Base-by-base conservation (phyloP, 1,140 invertebrate species). In the Atta cephalotes region DNA sequence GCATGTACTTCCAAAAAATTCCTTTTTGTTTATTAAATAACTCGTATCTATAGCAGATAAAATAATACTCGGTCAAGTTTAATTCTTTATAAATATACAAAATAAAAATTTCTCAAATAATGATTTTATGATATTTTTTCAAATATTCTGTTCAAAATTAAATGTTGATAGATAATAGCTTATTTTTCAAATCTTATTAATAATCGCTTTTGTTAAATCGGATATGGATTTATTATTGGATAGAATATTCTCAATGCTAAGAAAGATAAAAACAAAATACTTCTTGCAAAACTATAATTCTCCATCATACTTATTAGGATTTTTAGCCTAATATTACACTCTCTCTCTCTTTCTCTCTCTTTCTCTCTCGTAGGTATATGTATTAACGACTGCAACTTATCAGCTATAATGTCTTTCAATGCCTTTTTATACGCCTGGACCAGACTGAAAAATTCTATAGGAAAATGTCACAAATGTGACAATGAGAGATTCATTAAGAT, bases 381-480 rank as follows among this genome's bases (percentile, higher is more conserved):
- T 16, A 49, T 81, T 16, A 81, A 28, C 25, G 35, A 63, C 16
- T 82, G 45, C 35, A 51, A 31, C 25, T 74, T 84, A 68, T 77
- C 53, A 70, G 60, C 25, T 76, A 39, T 53, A 45, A 45, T 45
- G 39, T 1, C 39, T 45, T 9, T 10, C 45, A 10, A 35, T 72
- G 35, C 16, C 14, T 63, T 53, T 56, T 87, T 82, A 77, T 12
- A 63, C 35, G 31, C n/a, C 18, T 77, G 49, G 21, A 60, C 31
- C 56, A 28, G 12, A 66, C 31, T 88, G 86, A 76, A 86, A 45
- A 88, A 10, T 45, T 60, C 74, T 88, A 88, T 60, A 85, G 60
- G 49, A 72, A 70, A 25, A 3, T 49, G 68, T 35, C 65, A 85
- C 45, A 35, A 62, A 21, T 45, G 56, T 56, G 7, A 63, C 51